Evolutionary conservation across 2,888 invertebrate genomes (phyloP).

Genomic region (Morpho deidamia): DNA sequence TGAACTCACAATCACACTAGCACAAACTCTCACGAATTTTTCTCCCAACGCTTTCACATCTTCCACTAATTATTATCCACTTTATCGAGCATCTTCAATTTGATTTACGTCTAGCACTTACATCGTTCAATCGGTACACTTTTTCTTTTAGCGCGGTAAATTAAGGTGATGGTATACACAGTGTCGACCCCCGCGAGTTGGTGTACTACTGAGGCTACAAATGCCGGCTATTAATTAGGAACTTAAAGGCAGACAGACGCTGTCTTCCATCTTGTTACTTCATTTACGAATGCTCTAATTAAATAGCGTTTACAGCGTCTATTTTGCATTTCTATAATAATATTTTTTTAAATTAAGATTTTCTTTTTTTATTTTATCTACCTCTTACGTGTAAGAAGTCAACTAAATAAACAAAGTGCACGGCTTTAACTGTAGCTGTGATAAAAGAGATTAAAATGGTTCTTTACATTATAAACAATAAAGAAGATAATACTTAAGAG

Average conservation of each 20-base stretch:
- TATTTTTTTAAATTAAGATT: too few relatives aligned
- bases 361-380: too few relatives aligned
- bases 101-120: constrained; percentile 74
- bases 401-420: too few relatives aligned
- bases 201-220: constrained; percentile 26
- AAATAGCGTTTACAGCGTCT: constrained; percentile 18
- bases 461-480: too few relatives aligned
- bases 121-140: constrained; percentile 72
- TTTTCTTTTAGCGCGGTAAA: constrained; percentile 68
- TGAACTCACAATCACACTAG: constrained; percentile 70
- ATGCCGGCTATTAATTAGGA: constrained; percentile 31
- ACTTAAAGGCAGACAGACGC: constrained; percentile 29
- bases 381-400: too few relatives aligned
- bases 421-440: too few relatives aligned
- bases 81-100: constrained; percentile 78
- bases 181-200: constrained; percentile 39
- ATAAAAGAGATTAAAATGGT: too few relatives aligned
- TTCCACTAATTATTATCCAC: constrained; percentile 78
- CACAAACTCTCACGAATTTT: constrained; percentile 76
- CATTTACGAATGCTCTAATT: constrained; percentile 35
- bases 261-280: constrained; percentile 35
- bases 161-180: constrained; percentile 32
- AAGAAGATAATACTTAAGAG: too few relatives aligned
- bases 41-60: constrained; percentile 77
- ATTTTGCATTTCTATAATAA: not conserved